phyloP scores from a whole-genome alignment of 1,140 invertebrate species.

The Nephila pilipes region DNA sequence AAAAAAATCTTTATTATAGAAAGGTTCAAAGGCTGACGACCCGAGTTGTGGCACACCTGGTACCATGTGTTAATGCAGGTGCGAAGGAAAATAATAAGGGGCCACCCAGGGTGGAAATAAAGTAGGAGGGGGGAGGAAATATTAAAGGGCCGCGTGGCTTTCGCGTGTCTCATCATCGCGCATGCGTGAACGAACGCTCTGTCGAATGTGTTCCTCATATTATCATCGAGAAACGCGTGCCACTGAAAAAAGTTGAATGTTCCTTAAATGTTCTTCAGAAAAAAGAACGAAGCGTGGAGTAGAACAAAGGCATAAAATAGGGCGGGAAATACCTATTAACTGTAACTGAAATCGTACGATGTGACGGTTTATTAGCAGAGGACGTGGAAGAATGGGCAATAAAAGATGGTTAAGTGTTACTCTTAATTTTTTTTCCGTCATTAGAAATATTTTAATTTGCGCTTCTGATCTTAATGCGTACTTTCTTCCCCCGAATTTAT shows the following conservation, averaged over 20 bases:
- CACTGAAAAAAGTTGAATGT: background rate
- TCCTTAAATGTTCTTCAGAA: background rate
- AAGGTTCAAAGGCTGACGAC: conserved; percentile 34
- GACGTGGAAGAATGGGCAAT: no score
- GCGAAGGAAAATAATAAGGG: conserved; percentile 47
- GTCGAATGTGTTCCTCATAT: background rate
- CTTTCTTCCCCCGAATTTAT: no score
- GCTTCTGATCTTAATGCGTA: no score
- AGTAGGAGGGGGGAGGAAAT: background rate
- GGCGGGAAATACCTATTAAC: no score
- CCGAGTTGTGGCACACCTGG: background rate
- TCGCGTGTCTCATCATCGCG: conserved; percentile 13
- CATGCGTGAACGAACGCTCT: background rate
- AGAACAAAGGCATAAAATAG: background rate
- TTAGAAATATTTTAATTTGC: no score
- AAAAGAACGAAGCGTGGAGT: background rate
- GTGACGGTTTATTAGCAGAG: no score
- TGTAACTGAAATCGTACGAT: no score
- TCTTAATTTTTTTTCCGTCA: no score
- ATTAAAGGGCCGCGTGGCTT: conserved; percentile 13
- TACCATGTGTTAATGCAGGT: conserved; percentile 19
- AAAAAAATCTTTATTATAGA: no score
- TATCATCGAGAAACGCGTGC: background rate
- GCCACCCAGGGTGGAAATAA: conserved; percentile 18
- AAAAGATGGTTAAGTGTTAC: no score